phyloP scores from a whole-genome alignment of 1,140 invertebrate genomes.

The Hycleus phaleratus region DNA sequence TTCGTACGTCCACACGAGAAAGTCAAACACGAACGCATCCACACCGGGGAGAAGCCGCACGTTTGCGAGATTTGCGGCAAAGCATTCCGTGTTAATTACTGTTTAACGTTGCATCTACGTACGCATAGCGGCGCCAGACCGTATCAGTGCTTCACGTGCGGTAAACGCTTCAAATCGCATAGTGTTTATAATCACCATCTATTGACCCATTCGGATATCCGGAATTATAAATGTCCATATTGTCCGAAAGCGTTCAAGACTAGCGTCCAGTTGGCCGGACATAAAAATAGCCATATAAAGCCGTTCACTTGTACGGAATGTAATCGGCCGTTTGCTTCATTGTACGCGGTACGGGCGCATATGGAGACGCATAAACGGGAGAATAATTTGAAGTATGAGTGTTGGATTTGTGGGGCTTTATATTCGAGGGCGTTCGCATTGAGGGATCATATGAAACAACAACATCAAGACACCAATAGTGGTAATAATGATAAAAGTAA shows the following conservation, averaged over 20 bases:
- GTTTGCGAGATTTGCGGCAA: conserved; percentile 71
- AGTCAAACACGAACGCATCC: conserved; percentile 72
- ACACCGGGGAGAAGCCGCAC: conserved; percentile 75
- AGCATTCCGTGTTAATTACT: conserved; percentile 69
- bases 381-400: conserved; percentile 62
- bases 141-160: conserved; percentile 61
- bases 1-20: conserved; percentile 86
- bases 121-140: conserved; percentile 69
- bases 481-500: conserved; percentile 16
- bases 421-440: conserved; percentile 64
- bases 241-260: conserved; percentile 72
- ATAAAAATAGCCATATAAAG: conserved; percentile 70
- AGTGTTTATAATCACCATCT: conserved; percentile 68
- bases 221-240: conserved; percentile 61
- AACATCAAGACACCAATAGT: conserved; percentile 41
- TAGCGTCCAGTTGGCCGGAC: conserved; percentile 62
- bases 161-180: conserved; percentile 67
- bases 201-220: conserved; percentile 59
- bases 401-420: conserved; percentile 62
- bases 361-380: conserved; percentile 62
- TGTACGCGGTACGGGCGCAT: conserved; percentile 63
- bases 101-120: conserved; percentile 68
- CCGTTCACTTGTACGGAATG: conserved; percentile 65
- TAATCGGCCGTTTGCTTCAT: conserved; percentile 62
- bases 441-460: conserved; percentile 59